Percentiles rank a stretch among this genome's conserved stretches.
Evolutionary conservation across 2,797 vertebrate species (phyloP).

Genomic region (Coendou prehensilis): DNA sequence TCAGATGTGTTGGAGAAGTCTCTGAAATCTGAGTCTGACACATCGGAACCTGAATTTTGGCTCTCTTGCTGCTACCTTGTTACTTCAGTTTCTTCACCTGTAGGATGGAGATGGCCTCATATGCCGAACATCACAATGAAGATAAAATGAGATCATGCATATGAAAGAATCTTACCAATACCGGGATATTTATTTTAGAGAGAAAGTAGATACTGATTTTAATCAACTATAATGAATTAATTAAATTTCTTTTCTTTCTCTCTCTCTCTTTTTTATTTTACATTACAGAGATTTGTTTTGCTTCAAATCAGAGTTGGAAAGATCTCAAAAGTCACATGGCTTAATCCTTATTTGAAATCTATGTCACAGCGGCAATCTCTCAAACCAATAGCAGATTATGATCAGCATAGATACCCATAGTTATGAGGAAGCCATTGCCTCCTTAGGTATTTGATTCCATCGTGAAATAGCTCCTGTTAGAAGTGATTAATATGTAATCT

Average conservation of each 20-base stretch:
- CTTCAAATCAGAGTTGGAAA: conserved; percentile 11
- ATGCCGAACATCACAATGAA: background rate
- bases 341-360: conserved; percentile 42
- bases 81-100: background rate
- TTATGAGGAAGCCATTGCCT: background rate
- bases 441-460: background rate
- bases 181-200: background rate
- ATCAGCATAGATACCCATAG: background rate
- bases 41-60: background rate
- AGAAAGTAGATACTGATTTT: background rate
- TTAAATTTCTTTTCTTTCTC: background rate
- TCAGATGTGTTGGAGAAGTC: background rate
- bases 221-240: background rate
- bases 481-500: background rate
- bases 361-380: background rate
- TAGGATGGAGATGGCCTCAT: background rate
- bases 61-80: background rate
- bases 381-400: background rate
- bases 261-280: background rate
- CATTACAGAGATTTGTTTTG: background rate
- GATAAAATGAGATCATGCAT: background rate
- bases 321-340: background rate
- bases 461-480: background rate
- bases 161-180: background rate
- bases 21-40: background rate